A percentile compares a stretch with the other conserved stretches of the same genome.
These are phyloP conservation scores for Ciconia stormi DNA, from an alignment of 2,113 vertebrate species.

Conservation along the genomic window DNA sequence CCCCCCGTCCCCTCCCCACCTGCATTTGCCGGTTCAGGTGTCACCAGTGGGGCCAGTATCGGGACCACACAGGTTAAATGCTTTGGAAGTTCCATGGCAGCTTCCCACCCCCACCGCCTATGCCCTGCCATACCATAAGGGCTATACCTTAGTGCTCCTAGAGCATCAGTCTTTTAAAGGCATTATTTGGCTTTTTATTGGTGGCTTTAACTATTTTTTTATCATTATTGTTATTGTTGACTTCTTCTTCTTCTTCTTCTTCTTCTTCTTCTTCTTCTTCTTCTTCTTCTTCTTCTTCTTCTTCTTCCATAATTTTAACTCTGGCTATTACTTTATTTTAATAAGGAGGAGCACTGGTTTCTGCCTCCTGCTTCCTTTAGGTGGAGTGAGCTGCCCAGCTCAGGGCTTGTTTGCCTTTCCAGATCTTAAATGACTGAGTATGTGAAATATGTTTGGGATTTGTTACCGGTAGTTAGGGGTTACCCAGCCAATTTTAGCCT, in stretches of 20 bases:
- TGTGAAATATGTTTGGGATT: background rate
- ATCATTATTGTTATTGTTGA: background rate
- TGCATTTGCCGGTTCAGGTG: background rate
- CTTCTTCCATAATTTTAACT: background rate
- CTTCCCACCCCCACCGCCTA: background rate
- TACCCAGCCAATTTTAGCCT: background rate
- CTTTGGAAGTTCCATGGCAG: background rate
- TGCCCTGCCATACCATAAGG: fast-evolving
- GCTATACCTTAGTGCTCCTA: background rate
- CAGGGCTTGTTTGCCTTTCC: background rate
- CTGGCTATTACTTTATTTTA: background rate
- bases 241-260: too few relatives aligned
- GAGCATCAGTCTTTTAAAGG: background rate
- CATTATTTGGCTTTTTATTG: background rate
- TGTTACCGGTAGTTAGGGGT: background rate
- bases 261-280: too few relatives aligned
- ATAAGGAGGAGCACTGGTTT: background rate
- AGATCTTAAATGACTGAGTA: background rate
- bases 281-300: too few relatives aligned
- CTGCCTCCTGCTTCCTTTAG: slow-evolving; percentile 44
- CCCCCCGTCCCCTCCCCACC: fast-evolving
- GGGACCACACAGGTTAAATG: background rate
- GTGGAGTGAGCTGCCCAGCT: slow-evolving; percentile 14
- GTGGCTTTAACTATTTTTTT: background rate
- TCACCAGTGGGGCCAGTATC: background rate